phyloP scores from a whole-genome alignment of 2,888 invertebrate species.

The Cheilosia urbana region DNA sequence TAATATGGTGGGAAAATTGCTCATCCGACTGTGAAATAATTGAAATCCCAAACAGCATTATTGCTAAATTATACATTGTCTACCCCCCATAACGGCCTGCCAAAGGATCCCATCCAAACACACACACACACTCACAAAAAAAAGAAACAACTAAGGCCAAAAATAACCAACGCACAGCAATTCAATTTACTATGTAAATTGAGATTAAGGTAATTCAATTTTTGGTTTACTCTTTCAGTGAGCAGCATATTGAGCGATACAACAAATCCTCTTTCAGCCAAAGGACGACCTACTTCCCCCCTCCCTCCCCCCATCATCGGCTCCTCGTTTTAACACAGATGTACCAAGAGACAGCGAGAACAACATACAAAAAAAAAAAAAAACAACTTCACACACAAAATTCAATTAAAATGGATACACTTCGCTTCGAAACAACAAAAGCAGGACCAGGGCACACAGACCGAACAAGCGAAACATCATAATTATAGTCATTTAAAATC shows the following conservation, averaged over 20 bases:
- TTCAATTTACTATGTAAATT: slow-evolving; percentile 74
- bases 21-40: slow-evolving; percentile 54
- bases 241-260: slow-evolving; percentile 67
- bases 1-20: slow-evolving; percentile 37
- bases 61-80: slow-evolving; percentile 55
- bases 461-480: slow-evolving; percentile 55
- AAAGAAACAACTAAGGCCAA: slow-evolving; percentile 8
- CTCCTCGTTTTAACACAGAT: not conserved
- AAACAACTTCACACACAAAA: not conserved
- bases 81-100: not conserved
- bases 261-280: slow-evolving; percentile 45
- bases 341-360: not conserved
- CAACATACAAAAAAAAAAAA: not conserved
- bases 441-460: not conserved
- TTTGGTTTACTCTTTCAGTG: slow-evolving; percentile 71
- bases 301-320: not conserved
- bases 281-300: slow-evolving; percentile 2
- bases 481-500: slow-evolving; percentile 73
- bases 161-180: slow-evolving; percentile 43
- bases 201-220: slow-evolving; percentile 74
- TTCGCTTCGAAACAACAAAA: slow-evolving; percentile 1
- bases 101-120: not conserved
- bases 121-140: too few species aligned
- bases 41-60: slow-evolving; percentile 56
- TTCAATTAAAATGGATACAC: slow-evolving; percentile 40